Evolutionary conservation across 2,113 vertebrate species (phyloP).

Genomic region (Xiphophorus hellerii): DNA sequence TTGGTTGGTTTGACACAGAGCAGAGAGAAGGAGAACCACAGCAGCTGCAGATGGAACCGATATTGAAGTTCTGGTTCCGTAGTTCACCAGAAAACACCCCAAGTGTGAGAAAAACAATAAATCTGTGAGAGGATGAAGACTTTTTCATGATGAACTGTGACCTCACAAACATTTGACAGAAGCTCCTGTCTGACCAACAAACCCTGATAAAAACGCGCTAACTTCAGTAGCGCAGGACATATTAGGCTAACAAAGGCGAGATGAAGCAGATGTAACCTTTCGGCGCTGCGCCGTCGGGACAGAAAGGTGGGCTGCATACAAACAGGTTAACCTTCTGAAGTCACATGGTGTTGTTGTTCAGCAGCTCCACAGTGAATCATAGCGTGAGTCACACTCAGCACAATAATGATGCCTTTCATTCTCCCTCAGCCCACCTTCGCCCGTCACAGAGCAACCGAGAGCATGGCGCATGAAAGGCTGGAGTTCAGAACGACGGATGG

Average conservation of each 20-base stretch:
- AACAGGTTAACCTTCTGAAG: slow-evolving; percentile 52
- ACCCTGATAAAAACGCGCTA: no score
- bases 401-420: slow-evolving; percentile 47
- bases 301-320: slow-evolving; percentile 24
- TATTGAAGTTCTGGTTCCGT: no score
- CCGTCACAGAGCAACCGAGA: slow-evolving; percentile 12
- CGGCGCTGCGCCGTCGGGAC: not conserved
- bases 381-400: slow-evolving; percentile 49
- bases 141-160: no score
- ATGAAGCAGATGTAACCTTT: not conserved
- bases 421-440: slow-evolving; percentile 32
- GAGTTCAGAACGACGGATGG: slow-evolving; percentile 44
- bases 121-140: no score
- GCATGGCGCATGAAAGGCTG: slow-evolving; percentile 6
- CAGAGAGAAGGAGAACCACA: no score
- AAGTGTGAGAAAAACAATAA: no score
- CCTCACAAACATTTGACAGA: no score
- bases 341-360: slow-evolving; percentile 42
- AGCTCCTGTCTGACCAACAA: no score
- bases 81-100: no score
- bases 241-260: not conserved
- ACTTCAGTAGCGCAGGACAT: not conserved
- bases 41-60: no score
- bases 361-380: slow-evolving; percentile 46
- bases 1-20: no score